Conservation (phyloP, 2,888 invertebrate species). For the Unio pictorum region DNA sequence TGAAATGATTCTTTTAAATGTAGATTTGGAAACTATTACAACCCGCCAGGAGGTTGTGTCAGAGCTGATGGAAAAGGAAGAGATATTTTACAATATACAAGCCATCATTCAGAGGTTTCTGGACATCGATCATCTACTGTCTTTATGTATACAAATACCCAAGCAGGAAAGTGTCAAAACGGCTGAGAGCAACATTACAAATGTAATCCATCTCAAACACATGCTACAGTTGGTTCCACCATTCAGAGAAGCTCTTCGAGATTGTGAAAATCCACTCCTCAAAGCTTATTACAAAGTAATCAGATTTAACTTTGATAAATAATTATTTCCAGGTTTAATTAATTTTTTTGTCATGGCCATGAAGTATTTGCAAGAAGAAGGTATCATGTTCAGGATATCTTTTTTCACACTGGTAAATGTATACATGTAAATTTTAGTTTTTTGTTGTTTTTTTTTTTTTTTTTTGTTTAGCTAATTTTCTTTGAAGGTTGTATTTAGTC, state of each 20-base stretch:
- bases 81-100: conserved; percentile 79
- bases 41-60: conserved; percentile 82
- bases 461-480: too few species aligned
- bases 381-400: too few species aligned
- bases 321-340: background rate
- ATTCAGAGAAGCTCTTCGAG: conserved; percentile 76
- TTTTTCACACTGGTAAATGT: too few species aligned
- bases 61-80: conserved; percentile 82
- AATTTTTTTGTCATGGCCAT: too few species aligned
- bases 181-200: conserved; percentile 85
- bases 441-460: too few species aligned
- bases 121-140: conserved; percentile 85
- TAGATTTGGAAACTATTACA: conserved; percentile 78
- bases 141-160: conserved; percentile 68
- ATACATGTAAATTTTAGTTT: too few species aligned
- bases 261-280: conserved; percentile 76
- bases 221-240: conserved; percentile 82
- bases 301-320: background rate
- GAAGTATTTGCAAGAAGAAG: too few species aligned
- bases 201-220: conserved; percentile 83
- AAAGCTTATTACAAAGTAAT: conserved; percentile 76
- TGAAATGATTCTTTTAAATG: conserved; percentile 1
- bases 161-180: conserved; percentile 73
- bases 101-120: conserved; percentile 75
- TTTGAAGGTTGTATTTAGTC: too few species aligned